Base-by-base conservation (phyloP, 2,888 invertebrate genomes). In the Serripes groenlandicus region DNA sequence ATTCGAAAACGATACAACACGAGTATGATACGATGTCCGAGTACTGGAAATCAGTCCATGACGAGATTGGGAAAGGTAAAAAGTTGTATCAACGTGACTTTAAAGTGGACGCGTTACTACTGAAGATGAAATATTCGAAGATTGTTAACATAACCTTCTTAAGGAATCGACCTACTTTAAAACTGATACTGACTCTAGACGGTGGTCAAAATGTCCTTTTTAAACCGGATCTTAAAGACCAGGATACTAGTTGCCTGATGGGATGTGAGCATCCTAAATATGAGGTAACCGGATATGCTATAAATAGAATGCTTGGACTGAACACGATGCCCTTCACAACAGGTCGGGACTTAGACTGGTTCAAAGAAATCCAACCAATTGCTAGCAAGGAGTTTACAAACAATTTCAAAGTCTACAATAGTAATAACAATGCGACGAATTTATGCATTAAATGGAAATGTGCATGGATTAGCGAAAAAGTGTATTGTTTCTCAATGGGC, bases 291-390 rank as follows among this genome's bases (percentile, higher is more conserved):
- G 66, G 66, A 9, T 66, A 26, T 66, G 42, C 66, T 66, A 66
- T 66, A 66, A 66, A 66, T 42, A 66, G 42, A 66, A 66, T 66
- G 66, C 66, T 66, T 18, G 66, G 66, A 42, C 28, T 66, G 42
- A 66, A 66, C 66, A 42, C 23, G 21, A 66, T 66, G 66, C 66
- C 66, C 26, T 66, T 66, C 34, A 66, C 66, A 23, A 66, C 66
- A 42, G 28, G 37, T 42, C 37, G 66, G 9, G 35, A 18, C 11
- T 0, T 66, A 28, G 42, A 66, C 28, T 66, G 66, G 66, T 26
- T 66, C 23, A 37, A 35, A 26, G 66, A 66, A 9, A 66, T 66
- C 1, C 26, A 23, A 1, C 66, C 66, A 26, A 42, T 66, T 23
- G 37, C 66, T 42, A 42, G 9, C 26, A 37, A 42, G 15, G 42